These are phyloP conservation scores for Cheilosia grossa DNA, from an alignment of 2,888 invertebrate species.

Conservation along the genomic window DNA sequence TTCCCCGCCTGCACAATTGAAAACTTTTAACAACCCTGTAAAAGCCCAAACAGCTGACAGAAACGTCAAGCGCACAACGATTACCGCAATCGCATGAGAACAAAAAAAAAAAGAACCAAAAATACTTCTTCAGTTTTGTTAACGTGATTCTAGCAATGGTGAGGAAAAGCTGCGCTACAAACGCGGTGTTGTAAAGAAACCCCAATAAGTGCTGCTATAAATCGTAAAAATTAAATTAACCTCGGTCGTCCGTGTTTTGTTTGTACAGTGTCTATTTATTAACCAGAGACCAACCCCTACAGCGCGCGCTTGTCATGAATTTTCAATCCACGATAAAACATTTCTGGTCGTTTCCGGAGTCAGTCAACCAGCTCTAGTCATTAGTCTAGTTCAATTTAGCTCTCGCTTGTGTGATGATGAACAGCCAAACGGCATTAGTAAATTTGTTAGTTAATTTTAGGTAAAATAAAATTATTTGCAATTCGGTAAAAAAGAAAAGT, in stretches of 20 bases:
- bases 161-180: slow-evolving; percentile 20
- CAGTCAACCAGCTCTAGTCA: slow-evolving; percentile 30
- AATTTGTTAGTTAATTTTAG: slow-evolving; percentile 59
- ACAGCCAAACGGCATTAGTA: slow-evolving; percentile 47
- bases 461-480: slow-evolving; percentile 25
- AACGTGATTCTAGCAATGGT: slow-evolving; percentile 31
- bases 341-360: slow-evolving; percentile 30
- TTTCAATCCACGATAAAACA: slow-evolving; percentile 24
- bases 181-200: background rate
- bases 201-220: slow-evolving; percentile 39
- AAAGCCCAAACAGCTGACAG: slow-evolving; percentile 33
- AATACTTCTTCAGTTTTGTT: slow-evolving; percentile 39
- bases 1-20: background rate
- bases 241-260: slow-evolving; percentile 1
- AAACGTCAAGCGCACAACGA: slow-evolving; percentile 49
- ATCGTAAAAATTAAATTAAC: slow-evolving; percentile 56
- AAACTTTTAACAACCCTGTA: slow-evolving; percentile 6
- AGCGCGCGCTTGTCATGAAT: slow-evolving; percentile 58
- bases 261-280: slow-evolving; percentile 2
- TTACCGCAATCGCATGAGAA: slow-evolving; percentile 28
- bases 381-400: slow-evolving; percentile 42
- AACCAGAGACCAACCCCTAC: slow-evolving; percentile 18
- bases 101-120: slow-evolving; percentile 24
- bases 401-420: slow-evolving; percentile 46
- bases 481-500: slow-evolving; percentile 16